Evolutionary conservation across 2,888 invertebrate genomes (phyloP).

Genomic region (Cheilosia vernalis): DNA sequence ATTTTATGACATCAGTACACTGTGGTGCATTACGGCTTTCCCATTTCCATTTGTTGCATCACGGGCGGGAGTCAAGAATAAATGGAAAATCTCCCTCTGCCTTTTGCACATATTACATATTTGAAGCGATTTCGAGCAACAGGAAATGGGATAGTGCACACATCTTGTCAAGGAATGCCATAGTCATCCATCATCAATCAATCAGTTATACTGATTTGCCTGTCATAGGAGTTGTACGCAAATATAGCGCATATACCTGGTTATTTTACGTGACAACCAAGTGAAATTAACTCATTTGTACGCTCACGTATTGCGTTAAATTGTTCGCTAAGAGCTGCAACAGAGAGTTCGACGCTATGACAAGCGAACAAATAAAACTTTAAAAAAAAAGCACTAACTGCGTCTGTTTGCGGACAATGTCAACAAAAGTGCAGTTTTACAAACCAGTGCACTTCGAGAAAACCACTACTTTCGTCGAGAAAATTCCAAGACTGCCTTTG

Average conservation of each 20-base stretch:
- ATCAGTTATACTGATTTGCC: slow-evolving; percentile 42
- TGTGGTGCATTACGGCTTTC: not conserved
- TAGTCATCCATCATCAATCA: slow-evolving; percentile 44
- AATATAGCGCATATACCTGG: slow-evolving; percentile 42
- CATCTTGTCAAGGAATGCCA: slow-evolving; percentile 56
- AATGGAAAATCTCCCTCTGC: slow-evolving; percentile 19
- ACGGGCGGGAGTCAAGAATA: not conserved
- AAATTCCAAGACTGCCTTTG: slow-evolving; percentile 4
- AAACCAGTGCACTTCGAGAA: not conserved
- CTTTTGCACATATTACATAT: not conserved
- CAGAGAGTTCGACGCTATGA: slow-evolving; percentile 2
- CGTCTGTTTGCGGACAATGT: slow-evolving; percentile 36
- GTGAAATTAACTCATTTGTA: slow-evolving; percentile 63
- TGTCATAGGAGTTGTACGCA: slow-evolving; percentile 31
- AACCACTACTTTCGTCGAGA: not conserved
- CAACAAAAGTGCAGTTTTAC: slow-evolving; percentile 23
- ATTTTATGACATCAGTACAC: slow-evolving; percentile 25
- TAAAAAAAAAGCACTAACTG: not conserved
- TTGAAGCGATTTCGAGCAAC: slow-evolving; percentile 16
- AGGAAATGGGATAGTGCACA: slow-evolving; percentile 50
- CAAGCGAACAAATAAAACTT: not conserved
- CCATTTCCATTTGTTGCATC: too few relatives aligned
- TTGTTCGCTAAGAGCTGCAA: not conserved
- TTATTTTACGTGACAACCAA: slow-evolving; percentile 69
- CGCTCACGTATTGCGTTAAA: not conserved